phyloP scores from a whole-genome alignment of 2,113 vertebrate species.

The Tyrannus savana region DNA sequence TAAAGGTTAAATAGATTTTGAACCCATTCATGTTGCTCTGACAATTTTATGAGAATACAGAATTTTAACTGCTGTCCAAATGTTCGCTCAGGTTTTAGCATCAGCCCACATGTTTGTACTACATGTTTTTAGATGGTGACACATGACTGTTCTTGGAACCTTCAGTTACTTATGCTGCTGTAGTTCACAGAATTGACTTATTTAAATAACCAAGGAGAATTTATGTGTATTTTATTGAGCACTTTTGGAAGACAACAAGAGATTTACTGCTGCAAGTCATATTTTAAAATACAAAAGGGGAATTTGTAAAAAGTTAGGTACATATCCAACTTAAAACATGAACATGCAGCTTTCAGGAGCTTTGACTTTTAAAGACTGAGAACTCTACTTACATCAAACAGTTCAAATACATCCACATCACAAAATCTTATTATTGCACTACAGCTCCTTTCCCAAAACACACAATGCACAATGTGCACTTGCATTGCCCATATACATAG shows the following conservation, averaged over 20 bases:
- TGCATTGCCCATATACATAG: neutral
- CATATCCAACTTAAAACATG: neutral
- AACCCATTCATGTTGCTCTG: neutral
- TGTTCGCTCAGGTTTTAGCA: neutral
- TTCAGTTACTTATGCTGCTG: neutral
- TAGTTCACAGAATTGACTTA: neutral
- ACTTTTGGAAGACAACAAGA: neutral
- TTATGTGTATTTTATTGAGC: neutral
- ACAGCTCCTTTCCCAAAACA: neutral
- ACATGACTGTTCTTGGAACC: neutral
- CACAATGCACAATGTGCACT: neutral
- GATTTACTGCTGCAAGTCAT: neutral
- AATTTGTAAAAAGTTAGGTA: slow-evolving; percentile 7
- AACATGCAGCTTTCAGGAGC: neutral
- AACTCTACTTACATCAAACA: neutral
- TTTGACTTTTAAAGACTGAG: neutral
- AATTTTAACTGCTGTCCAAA: neutral
- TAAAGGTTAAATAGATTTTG: neutral
- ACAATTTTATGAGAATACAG: neutral
- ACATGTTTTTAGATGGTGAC: neutral
- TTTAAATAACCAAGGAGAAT: neutral
- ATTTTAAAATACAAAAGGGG: neutral
- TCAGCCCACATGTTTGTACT: neutral
- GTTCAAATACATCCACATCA: neutral
- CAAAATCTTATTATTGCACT: slow-evolving; percentile 33